Conservation (phyloP, 2,888 invertebrate species). For the Meliscaeva auricollis region DNA sequence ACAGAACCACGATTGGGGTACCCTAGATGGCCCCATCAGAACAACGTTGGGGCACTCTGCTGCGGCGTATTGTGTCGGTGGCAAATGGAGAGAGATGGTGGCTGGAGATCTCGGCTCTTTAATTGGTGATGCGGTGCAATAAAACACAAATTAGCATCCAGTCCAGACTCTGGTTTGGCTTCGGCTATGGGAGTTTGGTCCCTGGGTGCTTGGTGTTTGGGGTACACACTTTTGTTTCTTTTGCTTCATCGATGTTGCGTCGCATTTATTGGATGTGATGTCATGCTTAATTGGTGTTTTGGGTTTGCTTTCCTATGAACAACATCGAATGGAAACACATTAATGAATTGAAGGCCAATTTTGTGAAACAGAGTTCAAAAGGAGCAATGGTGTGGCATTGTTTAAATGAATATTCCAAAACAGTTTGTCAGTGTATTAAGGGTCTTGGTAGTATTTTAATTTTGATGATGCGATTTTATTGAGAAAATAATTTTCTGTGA, state of each 20-base stretch:
- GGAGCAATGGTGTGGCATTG: neutral
- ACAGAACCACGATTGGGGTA: conserved; percentile 69
- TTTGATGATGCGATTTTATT: no score
- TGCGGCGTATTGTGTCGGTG: conserved; percentile 55
- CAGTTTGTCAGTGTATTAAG: no score
- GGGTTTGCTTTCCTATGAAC: conserved; percentile 22
- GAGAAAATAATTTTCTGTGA: no score
- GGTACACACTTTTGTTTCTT: conserved; percentile 58
- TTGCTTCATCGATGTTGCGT: conserved; percentile 24
- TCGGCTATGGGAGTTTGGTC: neutral
- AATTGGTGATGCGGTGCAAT: conserved; percentile 75
- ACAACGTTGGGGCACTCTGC: conserved; percentile 47
- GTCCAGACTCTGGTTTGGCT: conserved; percentile 29
- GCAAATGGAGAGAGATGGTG: conserved; percentile 71
- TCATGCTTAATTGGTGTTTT: conserved; percentile 68
- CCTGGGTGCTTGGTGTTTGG: conserved; percentile 21
- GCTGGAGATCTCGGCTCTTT: conserved; percentile 74
- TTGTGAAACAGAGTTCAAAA: neutral
- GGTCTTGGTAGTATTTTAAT: no score
- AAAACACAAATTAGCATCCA: conserved; percentile 76
- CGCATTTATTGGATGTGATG: conserved; percentile 65
- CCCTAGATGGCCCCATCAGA: conserved; percentile 56
- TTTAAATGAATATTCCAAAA: neutral
- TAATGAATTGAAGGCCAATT: neutral
- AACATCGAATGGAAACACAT: neutral